Evolutionary conservation across 35 echinoderm and acorn worm genomes (phyloP).

Genomic region (Nesometra sesokonis): DNA sequence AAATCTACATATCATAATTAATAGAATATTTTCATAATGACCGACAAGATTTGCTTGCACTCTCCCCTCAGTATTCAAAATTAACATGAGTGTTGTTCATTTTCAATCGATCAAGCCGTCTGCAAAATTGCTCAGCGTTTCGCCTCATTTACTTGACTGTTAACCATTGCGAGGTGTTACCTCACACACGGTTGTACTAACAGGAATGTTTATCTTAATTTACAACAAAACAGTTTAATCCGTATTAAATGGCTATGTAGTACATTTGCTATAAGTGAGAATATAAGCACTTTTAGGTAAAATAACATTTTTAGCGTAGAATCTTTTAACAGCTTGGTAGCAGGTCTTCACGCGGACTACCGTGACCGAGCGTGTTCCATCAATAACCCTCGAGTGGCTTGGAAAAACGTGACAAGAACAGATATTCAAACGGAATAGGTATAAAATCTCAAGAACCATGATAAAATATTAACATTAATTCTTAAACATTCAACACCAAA

Average conservation of each 20-base stretch:
- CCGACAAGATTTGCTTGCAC: background rate
- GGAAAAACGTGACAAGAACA: too few relatives aligned
- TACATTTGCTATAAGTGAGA: background rate
- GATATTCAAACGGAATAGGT: too few relatives aligned
- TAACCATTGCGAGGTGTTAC: background rate
- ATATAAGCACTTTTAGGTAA: background rate
- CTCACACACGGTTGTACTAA: background rate
- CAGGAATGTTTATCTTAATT: background rate
- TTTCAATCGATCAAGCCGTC: background rate
- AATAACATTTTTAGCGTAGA: background rate
- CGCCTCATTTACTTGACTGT: background rate
- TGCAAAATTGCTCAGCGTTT: background rate
- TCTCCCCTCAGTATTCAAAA: background rate
- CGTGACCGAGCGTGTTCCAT: too few relatives aligned
- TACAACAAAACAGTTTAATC: slow-evolving; percentile 1
- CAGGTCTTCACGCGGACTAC: background rate
- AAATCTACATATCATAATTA: background rate
- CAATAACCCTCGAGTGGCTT: too few relatives aligned
- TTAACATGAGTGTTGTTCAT: background rate
- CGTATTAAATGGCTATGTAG: background rate
- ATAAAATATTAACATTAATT: too few relatives aligned
- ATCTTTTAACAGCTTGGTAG: background rate
- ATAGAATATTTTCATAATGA: background rate
- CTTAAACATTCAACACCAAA: too few relatives aligned
- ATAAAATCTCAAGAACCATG: too few relatives aligned